phyloP scores from a whole-genome alignment of 2,797 vertebrate genomes.

The Phataginus tetradactyla region DNA sequence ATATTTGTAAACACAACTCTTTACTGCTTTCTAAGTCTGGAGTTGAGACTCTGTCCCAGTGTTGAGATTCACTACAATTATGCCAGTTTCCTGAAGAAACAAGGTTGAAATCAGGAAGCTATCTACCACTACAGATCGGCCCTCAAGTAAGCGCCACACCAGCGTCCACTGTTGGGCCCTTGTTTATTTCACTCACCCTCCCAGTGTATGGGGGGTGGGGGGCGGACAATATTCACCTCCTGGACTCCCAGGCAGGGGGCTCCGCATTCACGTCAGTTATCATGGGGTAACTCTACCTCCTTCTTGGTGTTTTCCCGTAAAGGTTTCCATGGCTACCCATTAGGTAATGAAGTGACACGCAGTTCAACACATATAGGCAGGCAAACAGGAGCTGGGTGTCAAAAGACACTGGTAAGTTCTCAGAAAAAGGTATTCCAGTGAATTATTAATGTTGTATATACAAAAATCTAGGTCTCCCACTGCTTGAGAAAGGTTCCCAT shows the following conservation, averaged over 20 bases:
- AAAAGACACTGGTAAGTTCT: conserved; percentile 73
- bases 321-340: conserved; percentile 65
- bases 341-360: conserved; percentile 39
- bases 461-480: background rate
- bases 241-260: conserved; percentile 32
- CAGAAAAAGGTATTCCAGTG: background rate
- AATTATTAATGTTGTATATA: background rate
- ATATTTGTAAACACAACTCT: background rate
- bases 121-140: conserved; percentile 96
- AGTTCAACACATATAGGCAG: background rate
- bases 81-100: conserved; percentile 97
- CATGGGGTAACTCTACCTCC: background rate
- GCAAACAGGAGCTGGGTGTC: conserved; percentile 71
- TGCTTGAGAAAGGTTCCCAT: background rate
- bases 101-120: conserved; percentile 91
- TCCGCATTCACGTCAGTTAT: background rate
- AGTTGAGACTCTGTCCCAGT: conserved; percentile 96
- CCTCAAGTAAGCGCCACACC: conserved; percentile 89
- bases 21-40: conserved; percentile 87
- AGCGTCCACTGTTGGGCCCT: background rate
- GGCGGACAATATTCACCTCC: accelerated
- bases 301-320: conserved; percentile 1
- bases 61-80: conserved; percentile 99
- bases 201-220: accelerated
- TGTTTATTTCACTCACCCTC: background rate